Evolutionary conservation across 2,888 invertebrate species (phyloP), one percentile per base, ranked within the genome.

Genomic region (Abrostola tripartita): DNA sequence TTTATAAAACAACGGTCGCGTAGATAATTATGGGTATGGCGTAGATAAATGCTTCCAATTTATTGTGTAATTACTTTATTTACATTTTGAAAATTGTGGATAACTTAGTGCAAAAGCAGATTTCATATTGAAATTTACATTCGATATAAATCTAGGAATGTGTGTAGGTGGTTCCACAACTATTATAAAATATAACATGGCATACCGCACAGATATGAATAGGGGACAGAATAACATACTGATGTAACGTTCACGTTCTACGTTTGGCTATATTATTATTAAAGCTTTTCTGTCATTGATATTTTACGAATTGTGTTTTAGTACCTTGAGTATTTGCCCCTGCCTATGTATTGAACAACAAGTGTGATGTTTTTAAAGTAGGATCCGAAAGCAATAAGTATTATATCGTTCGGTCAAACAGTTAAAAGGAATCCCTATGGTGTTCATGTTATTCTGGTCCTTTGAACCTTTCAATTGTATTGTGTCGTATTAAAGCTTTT

Each of bases 381-480:
- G 60, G 57, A 52, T 62, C 55, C 54, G 58, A 42, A 52, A 55
- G 53, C 56, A 68, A 61, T 56, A 49, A 47, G 52, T 63, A 74
- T 68, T 44, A 59, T 70, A 68, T 72, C 41, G 60, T 72, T 68
- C 61, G 58, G 65, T 52, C 65, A 67, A 70, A 53, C 54, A 60
- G 60, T 68, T 61, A 41, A 59, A 75, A 71, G 68, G 61, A 78
- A 81, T 70, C 66, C 76, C 74, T 76, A 70, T 76, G 76, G 75
- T 81, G 76, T 76, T 73, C 75, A 73, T 65, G 76, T 81, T 80
- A 79, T 85, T 86, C 82, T 83, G 83, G 84, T 84, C 81, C 78
- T 83, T 78, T 85, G 84, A 74, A 64, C 74, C 84, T 81, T 88
- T 87, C 59, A 68, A 44, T 82, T 71, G 65, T 71, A 62, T 62